These are phyloP conservation scores for Arvicola amphibius DNA, from an alignment of 2,797 vertebrate genomes.

Conservation along the genomic window DNA sequence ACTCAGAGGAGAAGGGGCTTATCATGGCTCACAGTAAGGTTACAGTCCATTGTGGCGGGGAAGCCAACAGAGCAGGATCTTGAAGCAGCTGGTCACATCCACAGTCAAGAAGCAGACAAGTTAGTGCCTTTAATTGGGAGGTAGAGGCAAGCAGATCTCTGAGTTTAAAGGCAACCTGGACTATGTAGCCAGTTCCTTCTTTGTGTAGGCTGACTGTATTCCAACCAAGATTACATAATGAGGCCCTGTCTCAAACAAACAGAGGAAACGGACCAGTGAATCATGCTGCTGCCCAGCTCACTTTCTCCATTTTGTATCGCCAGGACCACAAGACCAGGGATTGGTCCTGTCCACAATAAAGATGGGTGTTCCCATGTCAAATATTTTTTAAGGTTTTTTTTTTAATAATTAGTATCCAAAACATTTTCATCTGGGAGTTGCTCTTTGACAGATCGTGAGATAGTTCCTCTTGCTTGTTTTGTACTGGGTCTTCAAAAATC, in stretches of 20 bases:
- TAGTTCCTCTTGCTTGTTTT: background rate
- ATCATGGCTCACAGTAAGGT: background rate
- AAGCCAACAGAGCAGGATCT: background rate
- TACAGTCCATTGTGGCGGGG: background rate
- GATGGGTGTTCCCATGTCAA: background rate
- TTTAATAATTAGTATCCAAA: background rate
- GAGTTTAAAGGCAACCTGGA: background rate
- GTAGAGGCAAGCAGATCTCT: background rate
- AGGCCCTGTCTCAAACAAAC: background rate
- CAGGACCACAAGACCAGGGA: background rate
- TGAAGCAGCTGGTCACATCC: background rate
- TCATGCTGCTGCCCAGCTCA: background rate
- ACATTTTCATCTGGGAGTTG: background rate
- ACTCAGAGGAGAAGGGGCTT: background rate
- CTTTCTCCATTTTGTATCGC: background rate
- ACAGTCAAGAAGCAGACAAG: background rate
- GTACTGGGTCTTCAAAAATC: background rate
- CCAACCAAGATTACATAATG: background rate
- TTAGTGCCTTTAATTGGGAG: background rate
- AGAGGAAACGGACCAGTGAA: background rate
- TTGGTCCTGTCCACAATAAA: background rate
- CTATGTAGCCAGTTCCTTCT: background rate
- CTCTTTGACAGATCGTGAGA: background rate
- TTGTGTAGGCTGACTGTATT: background rate
- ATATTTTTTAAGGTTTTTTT: background rate